phyloP scores from a whole-genome alignment of 2,113 vertebrate species.

The Myodes glareolus region DNA sequence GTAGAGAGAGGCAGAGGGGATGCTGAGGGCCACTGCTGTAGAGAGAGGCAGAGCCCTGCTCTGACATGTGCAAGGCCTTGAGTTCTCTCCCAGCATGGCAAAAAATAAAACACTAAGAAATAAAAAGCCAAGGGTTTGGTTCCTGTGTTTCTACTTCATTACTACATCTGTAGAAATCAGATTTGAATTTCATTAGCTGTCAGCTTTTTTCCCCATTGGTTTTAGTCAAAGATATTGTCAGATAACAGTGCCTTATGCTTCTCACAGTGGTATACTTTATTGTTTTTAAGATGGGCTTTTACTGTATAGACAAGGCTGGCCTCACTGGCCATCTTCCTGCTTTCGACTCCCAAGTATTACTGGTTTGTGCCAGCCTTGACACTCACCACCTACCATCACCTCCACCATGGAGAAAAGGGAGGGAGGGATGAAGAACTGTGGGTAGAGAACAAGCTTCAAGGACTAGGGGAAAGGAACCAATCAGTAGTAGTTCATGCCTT shows the following conservation, averaged over 20 bases:
- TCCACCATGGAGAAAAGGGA: neutral
- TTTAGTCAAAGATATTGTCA: constrained; percentile 33
- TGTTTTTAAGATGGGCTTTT: neutral
- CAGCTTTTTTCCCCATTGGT: neutral
- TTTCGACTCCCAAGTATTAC: neutral
- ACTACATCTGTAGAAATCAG: no score
- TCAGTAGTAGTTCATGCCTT: neutral
- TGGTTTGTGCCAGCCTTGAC: neutral
- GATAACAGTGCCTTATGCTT: neutral
- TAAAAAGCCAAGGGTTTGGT: neutral
- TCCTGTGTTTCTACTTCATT: neutral
- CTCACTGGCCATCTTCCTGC: neutral
- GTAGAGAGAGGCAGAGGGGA: no score
- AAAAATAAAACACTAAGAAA: neutral
- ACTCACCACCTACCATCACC: neutral
- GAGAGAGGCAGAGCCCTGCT: neutral
- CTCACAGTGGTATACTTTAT: neutral
- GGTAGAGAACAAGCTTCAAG: neutral
- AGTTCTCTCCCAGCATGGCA: neutral
- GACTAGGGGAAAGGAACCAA: no score
- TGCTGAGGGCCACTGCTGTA: no score
- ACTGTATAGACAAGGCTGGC: neutral
- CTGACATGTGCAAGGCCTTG: neutral
- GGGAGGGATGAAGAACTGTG: neutral
- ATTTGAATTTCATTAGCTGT: neutral